phyloP scores from a whole-genome alignment of 2,888 invertebrate species.

The Aelia acuminata region DNA sequence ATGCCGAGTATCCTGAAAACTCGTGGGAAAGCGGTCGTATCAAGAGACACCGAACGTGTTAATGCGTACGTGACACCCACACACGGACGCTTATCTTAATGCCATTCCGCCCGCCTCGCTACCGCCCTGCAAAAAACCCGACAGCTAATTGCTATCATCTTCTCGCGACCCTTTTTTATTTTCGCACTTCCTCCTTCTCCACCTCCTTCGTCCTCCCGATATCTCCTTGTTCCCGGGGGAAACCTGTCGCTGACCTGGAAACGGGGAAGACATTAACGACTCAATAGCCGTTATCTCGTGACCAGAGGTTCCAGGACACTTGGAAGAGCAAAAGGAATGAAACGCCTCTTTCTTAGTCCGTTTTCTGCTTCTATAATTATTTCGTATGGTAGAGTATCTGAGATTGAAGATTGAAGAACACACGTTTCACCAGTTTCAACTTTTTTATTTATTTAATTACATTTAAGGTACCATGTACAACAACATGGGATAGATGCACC shows the following conservation, averaged over 20 bases:
- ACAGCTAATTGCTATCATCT: slow-evolving; percentile 47
- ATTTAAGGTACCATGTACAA: no score
- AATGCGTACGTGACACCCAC: slow-evolving; percentile 46
- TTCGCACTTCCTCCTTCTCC: slow-evolving; percentile 39
- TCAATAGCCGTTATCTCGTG: slow-evolving; percentile 44
- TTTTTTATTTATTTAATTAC: no score
- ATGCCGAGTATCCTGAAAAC: neutral
- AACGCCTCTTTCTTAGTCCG: neutral
- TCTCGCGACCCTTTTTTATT: slow-evolving; percentile 19
- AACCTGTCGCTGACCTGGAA: slow-evolving; percentile 9
- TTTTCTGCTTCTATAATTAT: neutral
- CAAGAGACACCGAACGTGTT: neutral
- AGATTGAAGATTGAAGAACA: neutral
- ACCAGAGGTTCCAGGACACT: neutral
- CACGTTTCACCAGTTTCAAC: neutral
- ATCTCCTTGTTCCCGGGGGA: neutral
- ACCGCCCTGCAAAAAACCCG: slow-evolving; percentile 9
- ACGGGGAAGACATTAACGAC: slow-evolving; percentile 21
- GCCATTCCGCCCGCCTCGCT: slow-evolving; percentile 17
- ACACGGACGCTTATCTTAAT: slow-evolving; percentile 28
- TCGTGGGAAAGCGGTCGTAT: slow-evolving; percentile 12
- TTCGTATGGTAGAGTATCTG: neutral
- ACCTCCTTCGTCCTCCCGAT: neutral
- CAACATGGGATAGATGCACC: no score
- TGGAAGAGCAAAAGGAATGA: slow-evolving; percentile 14